Evolutionary conservation across 2,888 invertebrate genomes (phyloP).

Genomic region (Andrena fulva): DNA sequence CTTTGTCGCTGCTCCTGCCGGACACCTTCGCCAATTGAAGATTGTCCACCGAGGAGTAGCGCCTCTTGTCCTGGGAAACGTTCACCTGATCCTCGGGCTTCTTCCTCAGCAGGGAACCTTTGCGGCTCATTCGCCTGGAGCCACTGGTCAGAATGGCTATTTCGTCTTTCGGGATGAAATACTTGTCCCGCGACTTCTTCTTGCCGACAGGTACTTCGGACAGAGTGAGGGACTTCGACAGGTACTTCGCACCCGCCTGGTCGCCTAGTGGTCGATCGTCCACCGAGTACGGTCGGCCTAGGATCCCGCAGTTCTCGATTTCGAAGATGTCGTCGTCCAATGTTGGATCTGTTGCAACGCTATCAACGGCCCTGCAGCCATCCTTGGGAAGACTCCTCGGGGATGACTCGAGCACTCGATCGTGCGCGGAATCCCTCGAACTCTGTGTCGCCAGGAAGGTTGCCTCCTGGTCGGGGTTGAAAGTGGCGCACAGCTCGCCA

Average conservation of each 20-base stretch:
- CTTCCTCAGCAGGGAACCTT: conserved; percentile 77
- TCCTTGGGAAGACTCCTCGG: conserved; percentile 33
- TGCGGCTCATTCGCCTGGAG: conserved; percentile 74
- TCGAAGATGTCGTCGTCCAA: conserved; percentile 76
- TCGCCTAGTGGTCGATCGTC: conserved; percentile 38
- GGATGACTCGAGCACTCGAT: conserved; percentile 26
- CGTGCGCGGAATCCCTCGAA: conserved; percentile 1
- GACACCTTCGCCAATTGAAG: conserved; percentile 75
- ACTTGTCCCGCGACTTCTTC: conserved; percentile 61
- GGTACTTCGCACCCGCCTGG: conserved; percentile 22
- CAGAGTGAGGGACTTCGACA: conserved; percentile 39
- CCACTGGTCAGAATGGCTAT: conserved; percentile 69
- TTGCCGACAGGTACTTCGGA: conserved; percentile 46
- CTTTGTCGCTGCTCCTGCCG: conserved; percentile 69
- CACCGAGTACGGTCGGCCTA: conserved; percentile 43
- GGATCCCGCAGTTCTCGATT: conserved; percentile 80
- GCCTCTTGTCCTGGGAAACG: conserved; percentile 74
- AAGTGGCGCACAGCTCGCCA: conserved; percentile 74
- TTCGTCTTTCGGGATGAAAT: conserved; percentile 76
- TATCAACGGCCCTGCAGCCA: conserved; percentile 61
- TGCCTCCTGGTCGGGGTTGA: conserved; percentile 45
- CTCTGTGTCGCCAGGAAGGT: conserved; percentile 29
- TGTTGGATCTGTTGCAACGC: conserved; percentile 39
- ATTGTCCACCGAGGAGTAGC: conserved; percentile 82
- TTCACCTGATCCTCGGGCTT: conserved; percentile 58